Evolutionary conservation across 2,888 invertebrate genomes (phyloP), one percentile per base, ranked within the genome.

Genomic region (Tiliacea aurago): DNA sequence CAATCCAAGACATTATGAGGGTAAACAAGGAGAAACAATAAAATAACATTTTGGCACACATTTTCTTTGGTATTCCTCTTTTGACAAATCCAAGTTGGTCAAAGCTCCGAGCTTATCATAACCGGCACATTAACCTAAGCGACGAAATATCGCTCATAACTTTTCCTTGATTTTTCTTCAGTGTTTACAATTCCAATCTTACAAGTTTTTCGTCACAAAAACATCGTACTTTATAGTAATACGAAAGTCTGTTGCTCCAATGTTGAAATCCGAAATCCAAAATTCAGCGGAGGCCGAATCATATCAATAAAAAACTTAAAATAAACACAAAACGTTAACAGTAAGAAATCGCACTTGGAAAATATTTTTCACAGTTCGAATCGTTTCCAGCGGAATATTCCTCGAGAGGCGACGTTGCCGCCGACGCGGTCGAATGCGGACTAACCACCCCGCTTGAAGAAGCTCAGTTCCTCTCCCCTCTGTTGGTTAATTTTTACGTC

Each of bases 11-110:
- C 89, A 94, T 91, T 84, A 95, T 87, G 86, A 93, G 89, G 88
- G 94, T 93, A 91, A 95, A 93, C 90, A 96, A 91, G 90, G 92
- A 94, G 88, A 95, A 95, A 96, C 95, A 95, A 95, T 93, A 95
- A 90, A 95, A 94, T 92, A 96, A 95, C 95, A 96, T 96, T 96
- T 96, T 96, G 95, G 95, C 96, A 96, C 96, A 94, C 95, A 96
- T 96, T 92, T 95, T 96, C 95, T 96, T 96, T 96, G 95, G 96
- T 95, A 95, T 94, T 86, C 90, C 92, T 90, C 90, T 85, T 86
- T 86, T 86, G 86, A 77, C 89, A 83, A 91, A 89, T 89, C 87
- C 87, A 91, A 92, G 90, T 92, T 86, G 87, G 89, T 91, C 88
- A 92, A 91, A 92, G 88, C 90, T 93, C 86, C 87, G 90, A 84